These are phyloP conservation scores for Antigone vipio DNA, from an alignment of 2,113 vertebrate genomes.

Conservation along the genomic window DNA sequence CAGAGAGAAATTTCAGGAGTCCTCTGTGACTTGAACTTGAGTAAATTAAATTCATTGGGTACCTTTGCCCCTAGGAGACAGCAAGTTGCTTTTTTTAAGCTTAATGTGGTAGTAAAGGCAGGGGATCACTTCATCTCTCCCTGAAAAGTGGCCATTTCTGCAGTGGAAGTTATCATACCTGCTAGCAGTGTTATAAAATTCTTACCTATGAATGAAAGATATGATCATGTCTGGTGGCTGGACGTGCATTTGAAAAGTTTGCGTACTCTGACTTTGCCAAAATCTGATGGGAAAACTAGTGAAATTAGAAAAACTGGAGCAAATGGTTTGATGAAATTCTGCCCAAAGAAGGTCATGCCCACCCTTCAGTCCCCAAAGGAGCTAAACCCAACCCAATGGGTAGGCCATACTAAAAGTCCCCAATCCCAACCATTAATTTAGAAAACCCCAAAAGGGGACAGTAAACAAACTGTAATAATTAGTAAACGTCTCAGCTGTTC, in stretches of 20 bases:
- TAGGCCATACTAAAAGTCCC: background rate
- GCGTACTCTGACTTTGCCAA: background rate
- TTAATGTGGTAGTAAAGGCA: background rate
- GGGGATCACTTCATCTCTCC: background rate
- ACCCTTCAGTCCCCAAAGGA: background rate
- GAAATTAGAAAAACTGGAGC: background rate
- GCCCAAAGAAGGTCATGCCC: background rate
- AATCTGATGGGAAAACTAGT: background rate
- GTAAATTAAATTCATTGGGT: background rate
- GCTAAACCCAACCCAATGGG: background rate
- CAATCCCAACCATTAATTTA: background rate
- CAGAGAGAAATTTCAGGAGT: background rate
- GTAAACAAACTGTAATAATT: background rate
- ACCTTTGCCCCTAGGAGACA: background rate
- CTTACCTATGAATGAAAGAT: background rate
- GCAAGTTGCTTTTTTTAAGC: background rate
- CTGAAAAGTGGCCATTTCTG: background rate
- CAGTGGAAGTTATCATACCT: background rate
- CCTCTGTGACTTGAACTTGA: background rate
- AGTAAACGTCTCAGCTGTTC: background rate
- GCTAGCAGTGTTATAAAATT: background rate
- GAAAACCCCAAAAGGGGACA: background rate
- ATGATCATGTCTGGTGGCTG: background rate
- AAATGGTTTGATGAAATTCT: background rate
- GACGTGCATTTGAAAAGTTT: background rate